Base-by-base conservation (phyloP, 1,140 invertebrate species). In the Elymnias hypermnestra region DNA sequence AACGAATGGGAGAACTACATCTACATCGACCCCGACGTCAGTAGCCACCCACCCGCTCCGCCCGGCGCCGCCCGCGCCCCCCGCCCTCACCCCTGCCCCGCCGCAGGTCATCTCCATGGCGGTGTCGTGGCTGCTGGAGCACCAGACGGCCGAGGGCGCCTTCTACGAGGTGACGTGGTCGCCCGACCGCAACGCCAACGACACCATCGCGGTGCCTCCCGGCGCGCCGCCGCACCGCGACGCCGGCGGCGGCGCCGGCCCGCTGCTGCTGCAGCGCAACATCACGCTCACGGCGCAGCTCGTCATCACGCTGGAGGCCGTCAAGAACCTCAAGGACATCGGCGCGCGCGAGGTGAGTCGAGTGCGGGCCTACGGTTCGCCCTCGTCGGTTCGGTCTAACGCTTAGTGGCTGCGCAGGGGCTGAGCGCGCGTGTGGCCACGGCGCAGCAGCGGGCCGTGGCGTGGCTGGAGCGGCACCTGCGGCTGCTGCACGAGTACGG, bases 1-100 rank as follows among this genome's bases (percentile, higher is more conserved):
- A 94, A 95, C 58, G 95, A 97, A 72, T 97, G 95, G 95, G 95
- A 97, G 87, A 96, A 96, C 74, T 96, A 92, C 65, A 90, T 97
- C 7, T 97, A 94, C 71, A 96, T 97, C 47, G 95, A 97, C 83
- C 92, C 94, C 0, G 81, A 89, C 39, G 83, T 90, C 75, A 77
- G 68, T 3, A 6, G 3, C 19, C 3, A 4, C 3, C 3, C 19
- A 6, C n/a, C n/a, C n/a, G n/a, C n/a, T n/a, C n/a, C n/a, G n/a
- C n/a, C n/a, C n/a, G n/a, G n/a, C n/a, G n/a, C n/a, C n/a, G n/a
- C n/a, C n/a, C n/a, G n/a, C n/a, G n/a, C n/a, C n/a, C n/a, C n/a
- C n/a, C 3, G 7, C 23, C 7, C 7, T 45, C 2, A 15, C 14
- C 4, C 0, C 6, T 0, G n/a, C n/a, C n/a, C n/a, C n/a, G n/a